Evolutionary conservation across 1,140 invertebrate genomes (phyloP).

Genomic region (Colletes latitarsis): DNA sequence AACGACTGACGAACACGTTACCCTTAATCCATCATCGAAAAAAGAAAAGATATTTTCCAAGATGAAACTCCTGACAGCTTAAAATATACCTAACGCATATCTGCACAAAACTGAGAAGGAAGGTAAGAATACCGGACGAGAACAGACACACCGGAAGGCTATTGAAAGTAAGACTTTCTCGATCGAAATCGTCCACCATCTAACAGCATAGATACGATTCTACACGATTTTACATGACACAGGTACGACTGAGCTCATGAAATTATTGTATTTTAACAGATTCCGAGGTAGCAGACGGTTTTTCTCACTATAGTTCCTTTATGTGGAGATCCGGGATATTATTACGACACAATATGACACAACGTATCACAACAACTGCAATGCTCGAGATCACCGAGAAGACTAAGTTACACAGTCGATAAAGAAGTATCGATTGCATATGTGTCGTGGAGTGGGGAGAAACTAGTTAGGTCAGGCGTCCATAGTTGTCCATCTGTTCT

Average conservation of each 20-base stretch:
- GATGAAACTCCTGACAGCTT: not conserved
- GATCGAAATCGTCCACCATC: slow-evolving; percentile 22
- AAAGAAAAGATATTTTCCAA: not conserved
- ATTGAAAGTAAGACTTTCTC: slow-evolving; percentile 32
- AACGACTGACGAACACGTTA: slow-evolving; percentile 13
- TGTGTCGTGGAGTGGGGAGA: not conserved
- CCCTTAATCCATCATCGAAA: slow-evolving; percentile 31
- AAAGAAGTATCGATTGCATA: slow-evolving; percentile 33
- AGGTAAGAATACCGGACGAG: not conserved
- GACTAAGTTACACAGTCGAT: slow-evolving; percentile 36
- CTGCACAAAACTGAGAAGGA: slow-evolving; percentile 8
- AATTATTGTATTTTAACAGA: not conserved
- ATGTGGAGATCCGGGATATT: slow-evolving; percentile 5
- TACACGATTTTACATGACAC: slow-evolving; percentile 30
- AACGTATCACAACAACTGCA: slow-evolving; percentile 36
- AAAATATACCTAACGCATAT: slow-evolving; percentile 5
- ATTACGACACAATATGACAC: slow-evolving; percentile 45
- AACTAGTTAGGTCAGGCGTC: not conserved
- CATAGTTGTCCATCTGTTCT: not conserved
- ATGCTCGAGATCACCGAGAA: slow-evolving; percentile 24
- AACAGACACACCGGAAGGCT: slow-evolving; percentile 19
- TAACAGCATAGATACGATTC: slow-evolving; percentile 9
- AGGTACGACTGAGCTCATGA: not conserved
- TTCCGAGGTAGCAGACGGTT: not conserved
- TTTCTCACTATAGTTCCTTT: not conserved